phyloP scores from a whole-genome alignment of 2,888 invertebrate species.

The Nebria brevicollis region DNA sequence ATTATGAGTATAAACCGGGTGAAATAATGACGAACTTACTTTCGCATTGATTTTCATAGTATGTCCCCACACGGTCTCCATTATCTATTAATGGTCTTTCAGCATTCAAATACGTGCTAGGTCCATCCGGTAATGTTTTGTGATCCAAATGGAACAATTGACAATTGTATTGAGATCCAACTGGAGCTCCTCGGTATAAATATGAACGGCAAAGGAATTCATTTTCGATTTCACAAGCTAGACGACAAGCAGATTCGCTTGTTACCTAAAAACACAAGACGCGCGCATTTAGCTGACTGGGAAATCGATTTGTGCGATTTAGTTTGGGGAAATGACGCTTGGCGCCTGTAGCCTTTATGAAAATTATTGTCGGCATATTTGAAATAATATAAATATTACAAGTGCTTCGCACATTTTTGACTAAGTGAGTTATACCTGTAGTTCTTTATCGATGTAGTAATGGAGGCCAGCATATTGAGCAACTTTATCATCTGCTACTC shows the following conservation, averaged over 20 bases:
- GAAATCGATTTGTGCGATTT: neutral
- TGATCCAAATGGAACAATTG: constrained; percentile 92
- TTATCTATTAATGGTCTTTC: constrained; percentile 91
- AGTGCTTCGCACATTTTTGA: constrained; percentile 4
- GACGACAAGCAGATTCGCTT: constrained; percentile 86
- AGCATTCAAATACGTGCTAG: constrained; percentile 88
- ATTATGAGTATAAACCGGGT: neutral
- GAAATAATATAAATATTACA: neutral
- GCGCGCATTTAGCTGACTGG: neutral
- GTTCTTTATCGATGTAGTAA: constrained; percentile 93
- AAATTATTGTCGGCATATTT: neutral
- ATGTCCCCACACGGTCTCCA: constrained; percentile 88
- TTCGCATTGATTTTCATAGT: constrained; percentile 91
- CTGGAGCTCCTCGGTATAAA: constrained; percentile 75
- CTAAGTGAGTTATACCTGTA: constrained; percentile 70
- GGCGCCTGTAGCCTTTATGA: neutral
- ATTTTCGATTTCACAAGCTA: constrained; percentile 92
- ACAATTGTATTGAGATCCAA: constrained; percentile 86
- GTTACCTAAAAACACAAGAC: constrained; percentile 69
- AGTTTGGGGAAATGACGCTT: neutral
- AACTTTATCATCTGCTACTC: constrained; percentile 91
- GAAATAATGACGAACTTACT: constrained; percentile 68
- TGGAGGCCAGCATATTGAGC: constrained; percentile 91
- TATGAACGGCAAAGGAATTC: constrained; percentile 91
- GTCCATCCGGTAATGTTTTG: constrained; percentile 90